phyloP scores from a whole-genome alignment of 2,113 vertebrate species.

The Ochotona curzoniae region DNA sequence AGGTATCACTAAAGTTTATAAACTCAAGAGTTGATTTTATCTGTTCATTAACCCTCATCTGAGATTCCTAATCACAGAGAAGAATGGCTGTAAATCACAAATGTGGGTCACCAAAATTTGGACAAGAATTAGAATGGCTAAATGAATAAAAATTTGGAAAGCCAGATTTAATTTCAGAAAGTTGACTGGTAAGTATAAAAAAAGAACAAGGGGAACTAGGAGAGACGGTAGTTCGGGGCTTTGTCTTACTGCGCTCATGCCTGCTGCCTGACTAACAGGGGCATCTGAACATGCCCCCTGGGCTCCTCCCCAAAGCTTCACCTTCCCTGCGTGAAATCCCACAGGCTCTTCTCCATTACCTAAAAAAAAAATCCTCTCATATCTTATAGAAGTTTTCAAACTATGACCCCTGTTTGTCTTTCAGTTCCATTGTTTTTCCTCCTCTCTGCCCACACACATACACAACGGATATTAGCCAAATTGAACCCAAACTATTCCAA shows the following conservation, averaged over 20 bases:
- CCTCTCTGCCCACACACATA: neutral
- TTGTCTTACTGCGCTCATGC: neutral
- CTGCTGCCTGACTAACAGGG: neutral
- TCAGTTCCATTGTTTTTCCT: neutral
- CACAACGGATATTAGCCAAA: neutral
- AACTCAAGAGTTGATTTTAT: slow-evolving; percentile 17
- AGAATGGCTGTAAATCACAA: neutral
- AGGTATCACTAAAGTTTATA: neutral
- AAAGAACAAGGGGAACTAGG: neutral
- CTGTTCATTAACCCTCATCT: neutral
- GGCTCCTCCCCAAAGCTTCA: neutral
- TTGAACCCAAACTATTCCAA: neutral
- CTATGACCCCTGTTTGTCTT: neutral
- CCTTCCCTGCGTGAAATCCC: neutral
- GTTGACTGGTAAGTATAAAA: neutral
- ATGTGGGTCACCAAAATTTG: neutral
- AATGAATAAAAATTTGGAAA: slow-evolving; percentile 46
- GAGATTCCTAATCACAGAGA: slow-evolving; percentile 42
- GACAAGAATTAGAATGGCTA: neutral
- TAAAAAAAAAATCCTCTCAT: neutral
- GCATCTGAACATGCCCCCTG: neutral
- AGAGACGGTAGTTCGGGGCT: neutral
- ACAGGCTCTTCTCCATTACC: neutral
- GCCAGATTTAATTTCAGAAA: neutral
- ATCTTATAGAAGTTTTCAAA: neutral